These are phyloP conservation scores for Nephrotoma guestfalica DNA, from an alignment of 2,888 invertebrate species.

Conservation along the genomic window DNA sequence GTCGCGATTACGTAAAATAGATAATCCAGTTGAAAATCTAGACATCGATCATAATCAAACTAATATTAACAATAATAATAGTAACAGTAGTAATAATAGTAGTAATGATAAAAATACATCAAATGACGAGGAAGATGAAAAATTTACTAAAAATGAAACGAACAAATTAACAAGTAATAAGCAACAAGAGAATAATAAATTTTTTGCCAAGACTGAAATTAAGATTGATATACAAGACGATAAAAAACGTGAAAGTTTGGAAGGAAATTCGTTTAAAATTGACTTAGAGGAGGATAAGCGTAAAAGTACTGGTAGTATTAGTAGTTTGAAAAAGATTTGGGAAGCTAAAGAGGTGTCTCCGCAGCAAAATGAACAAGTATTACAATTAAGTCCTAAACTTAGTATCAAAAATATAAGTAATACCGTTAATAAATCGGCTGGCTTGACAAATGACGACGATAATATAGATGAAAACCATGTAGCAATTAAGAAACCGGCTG, in stretches of 20 bases:
- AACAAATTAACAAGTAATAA: slow-evolving; percentile 6
- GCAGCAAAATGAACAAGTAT: slow-evolving; percentile 27
- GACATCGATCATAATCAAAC: slow-evolving; percentile 16
- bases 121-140: slow-evolving; percentile 1
- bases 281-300: slow-evolving; percentile 63
- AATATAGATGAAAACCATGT: slow-evolving; percentile 12
- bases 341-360: slow-evolving; percentile 56
- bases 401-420: slow-evolving; percentile 33
- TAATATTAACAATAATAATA: slow-evolving; percentile 10
- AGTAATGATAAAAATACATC: slow-evolving; percentile 10
- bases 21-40: slow-evolving; percentile 27
- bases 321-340: slow-evolving; percentile 84
- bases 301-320: slow-evolving; percentile 83
- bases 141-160: slow-evolving; percentile 7
- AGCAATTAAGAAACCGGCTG: slow-evolving; percentile 44
- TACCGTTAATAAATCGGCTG: slow-evolving; percentile 11
- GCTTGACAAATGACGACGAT: slow-evolving; percentile 11
- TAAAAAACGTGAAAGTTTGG: slow-evolving; percentile 30
- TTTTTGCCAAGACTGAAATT: slow-evolving; percentile 33
- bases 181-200: slow-evolving; percentile 7
- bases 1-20: slow-evolving; percentile 68
- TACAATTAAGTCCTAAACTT: slow-evolving; percentile 51
- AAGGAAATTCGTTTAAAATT: slow-evolving; percentile 27
- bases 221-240: slow-evolving; percentile 32
- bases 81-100: slow-evolving; percentile 11